A percentile compares a stretch with the other conserved stretches of the same genome.
Conservation (phyloP, 2,797 vertebrate genomes). For the Labeo calbasu region DNA sequence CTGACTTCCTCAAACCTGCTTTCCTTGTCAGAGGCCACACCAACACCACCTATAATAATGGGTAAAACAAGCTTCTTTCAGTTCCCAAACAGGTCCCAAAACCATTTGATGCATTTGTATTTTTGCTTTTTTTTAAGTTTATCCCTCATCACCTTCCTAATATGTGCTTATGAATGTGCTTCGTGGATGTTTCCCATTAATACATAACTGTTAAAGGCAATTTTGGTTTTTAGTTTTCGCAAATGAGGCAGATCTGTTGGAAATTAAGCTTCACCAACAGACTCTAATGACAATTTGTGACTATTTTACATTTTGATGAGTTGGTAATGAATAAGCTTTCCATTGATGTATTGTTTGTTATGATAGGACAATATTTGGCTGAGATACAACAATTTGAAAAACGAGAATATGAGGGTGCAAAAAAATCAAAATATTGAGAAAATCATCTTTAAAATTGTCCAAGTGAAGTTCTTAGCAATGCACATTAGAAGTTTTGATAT, state of each 20-base stretch:
- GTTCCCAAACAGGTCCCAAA: conserved; percentile 26
- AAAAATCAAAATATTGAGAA: too few species aligned
- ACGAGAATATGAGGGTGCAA: too few species aligned
- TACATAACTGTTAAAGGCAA: conserved; percentile 32
- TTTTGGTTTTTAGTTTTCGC: background rate
- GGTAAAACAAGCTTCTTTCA: conserved; percentile 83
- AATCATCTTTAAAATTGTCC: too few species aligned
- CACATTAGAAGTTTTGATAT: too few species aligned
- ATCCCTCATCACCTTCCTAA: background rate
- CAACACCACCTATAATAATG: conserved; percentile 92
- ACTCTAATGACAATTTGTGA: background rate
- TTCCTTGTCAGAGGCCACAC: conserved; percentile 87
- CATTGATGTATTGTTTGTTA: too few species aligned
- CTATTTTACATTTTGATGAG: conserved; percentile 1
- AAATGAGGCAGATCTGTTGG: background rate
- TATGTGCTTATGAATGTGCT: conserved; percentile 33
- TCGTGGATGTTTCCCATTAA: conserved; percentile 16
- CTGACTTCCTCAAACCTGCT: conserved; percentile 51
- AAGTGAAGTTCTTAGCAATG: too few species aligned
- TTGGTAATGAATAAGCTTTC: background rate
- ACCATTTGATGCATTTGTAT: conserved; percentile 25
- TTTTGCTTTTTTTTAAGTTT: conserved; percentile 29
- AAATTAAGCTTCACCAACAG: background rate
- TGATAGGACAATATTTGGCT: too few species aligned
- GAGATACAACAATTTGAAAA: too few species aligned